Evolutionary conservation across 2,113 vertebrate species (phyloP).

Genomic region (Gracilinanus agilis): DNA sequence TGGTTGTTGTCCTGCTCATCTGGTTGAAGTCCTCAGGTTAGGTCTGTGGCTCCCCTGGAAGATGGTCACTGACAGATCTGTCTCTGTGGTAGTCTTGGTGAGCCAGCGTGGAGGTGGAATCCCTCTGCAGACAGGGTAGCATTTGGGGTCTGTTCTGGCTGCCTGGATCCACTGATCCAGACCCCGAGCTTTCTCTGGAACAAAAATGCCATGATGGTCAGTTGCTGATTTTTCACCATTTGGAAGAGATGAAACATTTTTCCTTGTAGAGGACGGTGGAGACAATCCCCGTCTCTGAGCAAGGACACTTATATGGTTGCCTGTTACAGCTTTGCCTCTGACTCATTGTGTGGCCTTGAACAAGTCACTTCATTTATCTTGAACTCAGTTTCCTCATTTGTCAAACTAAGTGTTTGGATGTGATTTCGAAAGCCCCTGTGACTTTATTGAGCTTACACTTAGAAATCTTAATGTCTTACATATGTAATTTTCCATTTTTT

Average conservation of each 20-base stretch:
- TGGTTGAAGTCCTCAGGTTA: constrained; percentile 30
- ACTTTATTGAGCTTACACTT: neutral
- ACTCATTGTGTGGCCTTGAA: neutral
- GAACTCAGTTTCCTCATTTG: neutral
- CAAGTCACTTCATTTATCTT: neutral
- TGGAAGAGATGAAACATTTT: neutral
- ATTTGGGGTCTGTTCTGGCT: constrained; percentile 15
- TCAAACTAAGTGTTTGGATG: neutral
- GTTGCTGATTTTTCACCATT: neutral
- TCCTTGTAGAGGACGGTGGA: neutral
- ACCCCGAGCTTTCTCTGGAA: neutral
- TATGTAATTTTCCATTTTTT: neutral
- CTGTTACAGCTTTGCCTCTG: neutral
- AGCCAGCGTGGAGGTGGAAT: neutral
- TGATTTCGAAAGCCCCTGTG: neutral
- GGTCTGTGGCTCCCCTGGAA: neutral
- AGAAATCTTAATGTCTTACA: neutral
- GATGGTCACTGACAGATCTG: constrained; percentile 54
- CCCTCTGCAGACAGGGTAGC: constrained; percentile 24
- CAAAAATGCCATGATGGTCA: neutral
- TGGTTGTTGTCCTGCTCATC: constrained; percentile 34
- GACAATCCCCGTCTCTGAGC: neutral
- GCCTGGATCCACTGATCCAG: constrained; percentile 23
- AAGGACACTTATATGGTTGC: neutral
- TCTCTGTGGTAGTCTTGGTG: constrained; percentile 19